Conservation (phyloP, 1,140 invertebrate species). For the Asobara japonica region DNA sequence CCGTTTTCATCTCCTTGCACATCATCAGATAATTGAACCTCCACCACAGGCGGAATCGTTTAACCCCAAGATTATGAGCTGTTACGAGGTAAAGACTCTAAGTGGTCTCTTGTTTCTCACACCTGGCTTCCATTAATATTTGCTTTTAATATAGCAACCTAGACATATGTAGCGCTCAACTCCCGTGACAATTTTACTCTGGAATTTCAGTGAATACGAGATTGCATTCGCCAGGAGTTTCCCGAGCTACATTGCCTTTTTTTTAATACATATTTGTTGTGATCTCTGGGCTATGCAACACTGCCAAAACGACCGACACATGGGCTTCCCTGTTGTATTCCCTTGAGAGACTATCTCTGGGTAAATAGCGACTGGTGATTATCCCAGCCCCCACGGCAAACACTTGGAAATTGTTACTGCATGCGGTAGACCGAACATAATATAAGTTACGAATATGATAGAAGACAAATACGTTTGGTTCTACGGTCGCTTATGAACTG, state of each 20-base stretch:
- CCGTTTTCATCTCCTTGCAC: not conserved
- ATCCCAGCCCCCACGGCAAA: not conserved
- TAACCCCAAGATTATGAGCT: not conserved
- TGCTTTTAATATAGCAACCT: not conserved
- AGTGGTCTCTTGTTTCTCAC: not conserved
- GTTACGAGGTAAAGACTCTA: not conserved
- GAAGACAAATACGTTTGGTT: not conserved
- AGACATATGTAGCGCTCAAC: not conserved
- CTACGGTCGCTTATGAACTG: not conserved
- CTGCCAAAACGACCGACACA: not conserved
- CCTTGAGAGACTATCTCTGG: not conserved
- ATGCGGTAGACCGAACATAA: conserved; percentile 15
- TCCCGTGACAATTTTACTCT: not conserved
- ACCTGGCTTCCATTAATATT: not conserved
- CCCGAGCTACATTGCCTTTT: not conserved
- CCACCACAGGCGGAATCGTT: not conserved
- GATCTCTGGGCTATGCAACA: not conserved
- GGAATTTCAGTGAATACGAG: not conserved
- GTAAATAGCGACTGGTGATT: conserved; percentile 4
- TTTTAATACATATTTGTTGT: not conserved
- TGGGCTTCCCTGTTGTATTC: not conserved
- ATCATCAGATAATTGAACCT: not conserved
- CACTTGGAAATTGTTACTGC: conserved; percentile 23
- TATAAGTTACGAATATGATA: not conserved
- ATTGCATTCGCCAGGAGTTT: not conserved